Percentiles rank a stretch among this genome's conserved stretches.
These are phyloP conservation scores for Steatornis caripensis DNA, from an alignment of 2,113 vertebrate genomes.

Conservation along the genomic window DNA sequence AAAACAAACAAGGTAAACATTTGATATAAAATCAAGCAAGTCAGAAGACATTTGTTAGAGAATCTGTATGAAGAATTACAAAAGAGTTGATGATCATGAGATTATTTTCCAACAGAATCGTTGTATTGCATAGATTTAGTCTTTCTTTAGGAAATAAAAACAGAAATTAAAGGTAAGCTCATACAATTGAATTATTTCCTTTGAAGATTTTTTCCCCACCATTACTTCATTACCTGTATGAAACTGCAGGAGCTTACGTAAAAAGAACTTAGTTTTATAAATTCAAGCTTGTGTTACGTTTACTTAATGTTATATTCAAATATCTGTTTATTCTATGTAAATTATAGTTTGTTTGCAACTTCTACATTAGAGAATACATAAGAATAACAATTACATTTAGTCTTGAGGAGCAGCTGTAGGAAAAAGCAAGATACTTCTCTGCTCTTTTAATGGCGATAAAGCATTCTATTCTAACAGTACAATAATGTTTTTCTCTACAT, in stretches of 20 bases:
- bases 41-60: neutral
- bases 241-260: neutral
- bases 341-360: conserved; percentile 17
- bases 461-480: neutral
- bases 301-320: neutral
- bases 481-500: neutral
- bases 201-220: neutral
- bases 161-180: conserved; percentile 10
- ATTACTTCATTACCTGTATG: neutral
- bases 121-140: neutral
- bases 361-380: neutral
- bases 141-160: neutral
- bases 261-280: neutral
- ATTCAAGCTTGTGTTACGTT: neutral
- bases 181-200: conserved; percentile 1
- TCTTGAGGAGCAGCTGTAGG: neutral
- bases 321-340: neutral
- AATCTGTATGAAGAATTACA: neutral
- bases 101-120: neutral
- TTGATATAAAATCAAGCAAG: neutral
- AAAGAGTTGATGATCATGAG: neutral
- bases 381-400: conserved; percentile 17
- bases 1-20: neutral
- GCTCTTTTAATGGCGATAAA: neutral
- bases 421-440: neutral